A percentile compares a stretch with the other conserved stretches of the same genome.
phyloP scores from a whole-genome alignment of 2,888 invertebrate species.

The Zaprionus bogoriensis region DNA sequence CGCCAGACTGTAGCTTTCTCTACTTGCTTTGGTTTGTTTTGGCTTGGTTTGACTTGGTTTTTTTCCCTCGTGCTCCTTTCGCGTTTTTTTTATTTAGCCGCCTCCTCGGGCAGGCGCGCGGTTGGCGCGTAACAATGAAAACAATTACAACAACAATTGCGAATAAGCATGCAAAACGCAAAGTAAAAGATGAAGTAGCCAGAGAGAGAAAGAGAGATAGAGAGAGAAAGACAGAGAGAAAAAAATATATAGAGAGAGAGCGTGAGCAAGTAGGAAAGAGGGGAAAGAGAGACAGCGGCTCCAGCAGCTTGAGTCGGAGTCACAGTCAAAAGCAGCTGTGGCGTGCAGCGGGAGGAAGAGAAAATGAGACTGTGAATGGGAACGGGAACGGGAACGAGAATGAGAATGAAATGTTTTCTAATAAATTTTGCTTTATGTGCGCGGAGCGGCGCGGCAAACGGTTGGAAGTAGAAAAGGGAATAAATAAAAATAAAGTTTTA shows the following conservation, averaged over 20 bases:
- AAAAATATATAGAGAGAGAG: conserved; percentile 7
- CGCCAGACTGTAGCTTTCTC: conserved; percentile 1
- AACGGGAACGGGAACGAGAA: conserved; percentile 41
- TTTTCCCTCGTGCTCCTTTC: conserved; percentile 20
- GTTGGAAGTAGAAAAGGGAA: conserved; percentile 66
- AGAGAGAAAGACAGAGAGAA: neutral
- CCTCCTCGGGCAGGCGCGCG: conserved; percentile 33
- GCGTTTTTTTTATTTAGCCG: conserved; percentile 24
- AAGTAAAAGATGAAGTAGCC: conserved; percentile 77
- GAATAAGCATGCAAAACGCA: conserved; percentile 81
- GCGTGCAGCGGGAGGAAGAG: conserved; percentile 20
- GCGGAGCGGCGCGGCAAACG: conserved; percentile 59
- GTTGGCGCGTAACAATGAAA: conserved; percentile 70
- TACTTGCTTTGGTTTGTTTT: neutral
- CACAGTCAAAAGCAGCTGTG: conserved; percentile 58
- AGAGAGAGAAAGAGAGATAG: conserved; percentile 10
- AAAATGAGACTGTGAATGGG: conserved; percentile 4
- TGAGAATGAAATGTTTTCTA: conserved; percentile 82
- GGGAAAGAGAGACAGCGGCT: neutral
- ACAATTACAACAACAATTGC: conserved; percentile 81
- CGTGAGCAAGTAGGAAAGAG: conserved; percentile 8
- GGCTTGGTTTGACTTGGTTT: conserved; percentile 13
- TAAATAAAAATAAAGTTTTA: conserved; percentile 78
- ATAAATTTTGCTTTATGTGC: conserved; percentile 83
- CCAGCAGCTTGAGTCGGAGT: conserved; percentile 24